Evolutionary conservation across 2,797 vertebrate genomes (phyloP).

Genomic region (Margarornis squamiger): DNA sequence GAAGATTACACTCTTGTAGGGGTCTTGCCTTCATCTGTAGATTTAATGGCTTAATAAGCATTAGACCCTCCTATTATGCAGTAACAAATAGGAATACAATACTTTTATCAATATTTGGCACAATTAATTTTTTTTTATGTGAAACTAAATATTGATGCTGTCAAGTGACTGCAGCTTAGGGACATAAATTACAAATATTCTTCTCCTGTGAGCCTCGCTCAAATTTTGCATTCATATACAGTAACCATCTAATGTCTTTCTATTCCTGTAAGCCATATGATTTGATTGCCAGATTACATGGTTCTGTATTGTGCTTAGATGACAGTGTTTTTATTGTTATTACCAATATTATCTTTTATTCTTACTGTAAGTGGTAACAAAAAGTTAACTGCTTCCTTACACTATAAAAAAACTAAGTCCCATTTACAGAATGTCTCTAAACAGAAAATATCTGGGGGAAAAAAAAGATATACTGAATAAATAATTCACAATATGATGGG

Average conservation of each 20-base stretch:
- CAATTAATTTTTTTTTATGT: constrained; percentile 46
- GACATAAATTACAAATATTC: constrained; percentile 56
- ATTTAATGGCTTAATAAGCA: constrained; percentile 57
- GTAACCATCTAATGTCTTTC: constrained; percentile 53
- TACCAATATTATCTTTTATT: constrained; percentile 51
- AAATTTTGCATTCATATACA: constrained; percentile 63
- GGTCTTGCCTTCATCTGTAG: constrained; percentile 35
- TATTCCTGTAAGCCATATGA: constrained; percentile 68
- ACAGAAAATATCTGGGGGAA: background rate
- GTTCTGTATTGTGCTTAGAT: constrained; percentile 44
- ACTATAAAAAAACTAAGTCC: constrained; percentile 27
- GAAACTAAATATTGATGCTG: constrained; percentile 66
- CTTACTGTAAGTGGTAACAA: constrained; percentile 61
- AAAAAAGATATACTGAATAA: background rate
- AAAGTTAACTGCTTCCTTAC: constrained; percentile 60
- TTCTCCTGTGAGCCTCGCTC: background rate
- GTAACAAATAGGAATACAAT: constrained; percentile 64
- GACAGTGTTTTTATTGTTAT: constrained; percentile 38
- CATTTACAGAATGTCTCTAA: constrained; percentile 39
- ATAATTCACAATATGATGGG: constrained; percentile 15
- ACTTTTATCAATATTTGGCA: constrained; percentile 65
- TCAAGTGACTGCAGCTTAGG: constrained; percentile 31
- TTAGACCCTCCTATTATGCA: constrained; percentile 13
- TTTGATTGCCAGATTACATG: constrained; percentile 51
- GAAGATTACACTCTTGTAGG: background rate